These are phyloP conservation scores for Rhinoderma darwinii DNA, from an alignment of 2,113 vertebrate genomes.

Conservation along the genomic window DNA sequence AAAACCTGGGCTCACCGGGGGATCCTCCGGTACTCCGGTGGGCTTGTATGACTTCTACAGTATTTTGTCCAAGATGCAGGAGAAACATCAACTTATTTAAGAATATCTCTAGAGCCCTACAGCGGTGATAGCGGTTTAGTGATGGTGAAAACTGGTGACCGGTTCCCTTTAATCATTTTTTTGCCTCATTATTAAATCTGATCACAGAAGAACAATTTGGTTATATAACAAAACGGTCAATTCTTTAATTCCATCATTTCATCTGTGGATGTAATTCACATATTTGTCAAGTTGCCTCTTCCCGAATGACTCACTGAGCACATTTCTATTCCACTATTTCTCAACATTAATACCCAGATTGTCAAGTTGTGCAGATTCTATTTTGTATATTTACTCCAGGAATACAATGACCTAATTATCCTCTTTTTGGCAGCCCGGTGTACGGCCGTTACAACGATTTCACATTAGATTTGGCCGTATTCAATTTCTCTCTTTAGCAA, in stretches of 20 bases:
- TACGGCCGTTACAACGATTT: not conserved
- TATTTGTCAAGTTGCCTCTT: not conserved
- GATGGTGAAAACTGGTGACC: too few species aligned
- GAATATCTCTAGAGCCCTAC: too few species aligned
- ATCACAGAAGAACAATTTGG: not conserved
- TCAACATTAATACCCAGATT: not conserved
- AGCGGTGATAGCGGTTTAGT: too few species aligned
- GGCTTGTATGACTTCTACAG: too few species aligned
- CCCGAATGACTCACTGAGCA: not conserved
- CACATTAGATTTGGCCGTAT: constrained; percentile 10
- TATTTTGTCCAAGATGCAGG: too few species aligned
- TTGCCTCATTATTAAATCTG: not conserved
- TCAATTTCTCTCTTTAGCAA: not conserved
- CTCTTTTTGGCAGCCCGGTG: not conserved
- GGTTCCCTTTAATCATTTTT: not conserved
- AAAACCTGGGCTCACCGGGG: too few species aligned
- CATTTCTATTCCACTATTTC: not conserved
- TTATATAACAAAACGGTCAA: not conserved
- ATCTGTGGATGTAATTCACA: not conserved
- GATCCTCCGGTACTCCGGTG: too few species aligned
- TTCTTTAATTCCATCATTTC: not conserved
- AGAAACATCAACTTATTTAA: too few species aligned
- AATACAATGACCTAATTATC: constrained; percentile 45
- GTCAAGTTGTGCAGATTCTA: not conserved
- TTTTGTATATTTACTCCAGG: constrained; percentile 10